Evolutionary conservation across 2,113 vertebrate species (phyloP).

Genomic region (Hyaena hyaena): DNA sequence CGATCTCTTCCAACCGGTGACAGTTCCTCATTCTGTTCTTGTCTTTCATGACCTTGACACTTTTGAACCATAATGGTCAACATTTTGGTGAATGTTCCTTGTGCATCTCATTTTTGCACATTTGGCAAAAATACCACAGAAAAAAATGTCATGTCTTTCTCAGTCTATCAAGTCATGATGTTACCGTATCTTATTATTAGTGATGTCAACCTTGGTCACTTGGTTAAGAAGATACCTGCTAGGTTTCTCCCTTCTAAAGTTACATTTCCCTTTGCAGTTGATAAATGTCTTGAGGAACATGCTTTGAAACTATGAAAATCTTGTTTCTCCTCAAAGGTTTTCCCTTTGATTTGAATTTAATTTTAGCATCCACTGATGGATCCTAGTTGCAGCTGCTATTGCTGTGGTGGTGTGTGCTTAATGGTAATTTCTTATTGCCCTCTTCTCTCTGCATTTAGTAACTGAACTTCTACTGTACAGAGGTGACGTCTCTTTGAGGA

Average conservation of each 20-base stretch:
- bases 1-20: neutral
- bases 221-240: neutral
- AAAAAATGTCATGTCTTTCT: neutral
- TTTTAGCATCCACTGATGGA: neutral
- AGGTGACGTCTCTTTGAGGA: neutral
- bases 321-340: neutral
- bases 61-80: neutral
- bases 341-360: neutral
- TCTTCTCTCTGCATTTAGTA: neutral
- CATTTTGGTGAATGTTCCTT: neutral
- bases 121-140: neutral
- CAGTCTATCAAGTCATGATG: neutral
- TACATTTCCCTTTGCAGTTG: neutral
- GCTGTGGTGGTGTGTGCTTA: neutral
- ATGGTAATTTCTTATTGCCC: neutral
- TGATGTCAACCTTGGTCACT: neutral
- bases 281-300: neutral
- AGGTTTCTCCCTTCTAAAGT: neutral
- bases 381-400: neutral
- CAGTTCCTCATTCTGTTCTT: neutral
- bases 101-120: conserved; percentile 3
- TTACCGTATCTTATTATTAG: neutral
- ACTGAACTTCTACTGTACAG: neutral
- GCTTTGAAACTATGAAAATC: neutral
- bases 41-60: neutral